Base-by-base conservation (phyloP, 2,797 vertebrate species). In the Valencia hispanica region DNA sequence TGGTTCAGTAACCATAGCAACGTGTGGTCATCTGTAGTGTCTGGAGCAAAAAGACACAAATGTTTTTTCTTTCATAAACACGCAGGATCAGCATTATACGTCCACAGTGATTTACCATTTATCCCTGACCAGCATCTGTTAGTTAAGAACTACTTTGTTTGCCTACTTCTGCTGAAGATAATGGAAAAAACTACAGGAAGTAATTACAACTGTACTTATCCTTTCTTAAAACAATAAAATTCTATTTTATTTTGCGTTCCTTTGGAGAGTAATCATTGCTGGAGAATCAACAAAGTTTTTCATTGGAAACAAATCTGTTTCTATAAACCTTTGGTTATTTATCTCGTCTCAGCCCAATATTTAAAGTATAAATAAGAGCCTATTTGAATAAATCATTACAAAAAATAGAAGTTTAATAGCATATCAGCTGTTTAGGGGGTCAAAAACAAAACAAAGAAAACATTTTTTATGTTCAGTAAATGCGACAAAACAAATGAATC, bases 1-100 rank as follows among this genome's bases (percentile, higher is more conserved):
- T 98, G 98, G 94, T 99, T 99, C 81, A 99, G 96, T 84, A 99
- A 92, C 98, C 98, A 99, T 69, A 99, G 96, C 86, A 99, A 95
- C 17, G 98, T 99, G 95, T 98, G 98, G 94, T 99, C 98, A 39
- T 99, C 98, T 1, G 96, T 99, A 18, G 92, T 93, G 87, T 99
- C 98, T 99, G 94, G 81, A 41, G 70, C 32, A 82, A 68, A 88
- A 89, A 84, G 75, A 81, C 1, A 86, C 79, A 87, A 83, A 88
- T 43, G 87, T 30, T 87, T 84, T 79, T 83, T 59, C 3, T 20
- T 34, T 36, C 61, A 76, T 80, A 85, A 91, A 66, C 74, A 69
- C 72, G 34, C 53, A 57, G 73, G 75, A 82, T 78, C 77, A 70
- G 73, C 72, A 1, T 69, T 74, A 41, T 9, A 43, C 81, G 80